Evolutionary conservation across 2,113 vertebrate species (phyloP), one percentile per base, ranked within the genome.

Genomic region (Nannobrachium achirus): DNA sequence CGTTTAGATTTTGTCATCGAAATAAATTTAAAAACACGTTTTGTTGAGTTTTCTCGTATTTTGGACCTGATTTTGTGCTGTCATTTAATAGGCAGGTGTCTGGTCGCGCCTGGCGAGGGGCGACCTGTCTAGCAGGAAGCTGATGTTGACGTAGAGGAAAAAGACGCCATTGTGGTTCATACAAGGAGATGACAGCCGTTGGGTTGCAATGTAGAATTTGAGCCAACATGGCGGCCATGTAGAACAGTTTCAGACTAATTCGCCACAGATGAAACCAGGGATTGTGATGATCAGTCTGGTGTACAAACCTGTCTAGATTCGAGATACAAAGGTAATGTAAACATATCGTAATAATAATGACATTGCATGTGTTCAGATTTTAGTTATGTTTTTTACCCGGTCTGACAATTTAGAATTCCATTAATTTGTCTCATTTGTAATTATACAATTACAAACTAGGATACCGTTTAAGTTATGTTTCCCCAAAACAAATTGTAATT

Each of bases 111-210:
- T 11, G 8, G 8, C 42, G 25, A 69, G 63, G 55, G 16, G 41
- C 80, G 83, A 92, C 89, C 90, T 90, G 86, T 90, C 83, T 71
- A 53, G 63, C 60, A 76, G 71, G 74, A 81, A 80, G 66, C 56
- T 9, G 1, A 8, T 62, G 41, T 11, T 10, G 16, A 1, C 56
- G 7, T 6, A 0, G 11, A 13, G 15, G 79, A 86, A 85, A 79
- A 53, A 10, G 71, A 3, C 63, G 78, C 85, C 92, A 93, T 94
- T 89, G 73, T 78, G 90, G 91, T 33, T 87, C 89, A 16, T 59
- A 14, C 7, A 7, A 0, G 41, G 18, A 62, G 25, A 10, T 4
- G 0, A 8, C 0, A 10, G 1, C n/a, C 25, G 1, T 0, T 0
- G 1, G 0, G 10, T 10, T 0, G 0, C 3, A 6, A 10, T 15